Percentiles rank a stretch among this genome's conserved stretches.
phyloP scores from a whole-genome alignment of 2,113 vertebrate genomes.

The Columba livia region DNA sequence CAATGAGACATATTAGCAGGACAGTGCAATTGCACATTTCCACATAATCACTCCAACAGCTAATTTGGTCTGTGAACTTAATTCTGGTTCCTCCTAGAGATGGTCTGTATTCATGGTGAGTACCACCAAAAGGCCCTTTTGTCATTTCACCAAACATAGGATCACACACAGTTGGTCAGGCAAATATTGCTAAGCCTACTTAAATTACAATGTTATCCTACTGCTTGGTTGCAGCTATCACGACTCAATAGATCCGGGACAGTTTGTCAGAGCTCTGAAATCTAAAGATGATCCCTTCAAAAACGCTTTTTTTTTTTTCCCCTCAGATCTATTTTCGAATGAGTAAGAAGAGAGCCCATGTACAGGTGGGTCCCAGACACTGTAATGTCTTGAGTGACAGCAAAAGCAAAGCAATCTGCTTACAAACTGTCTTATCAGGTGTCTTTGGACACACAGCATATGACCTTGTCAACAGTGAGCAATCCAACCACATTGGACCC shows the following conservation, averaged over 20 bases:
- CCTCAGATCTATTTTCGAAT: background rate
- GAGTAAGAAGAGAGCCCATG: background rate
- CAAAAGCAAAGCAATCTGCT: background rate
- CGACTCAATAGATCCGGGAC: background rate
- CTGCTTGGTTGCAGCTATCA: background rate
- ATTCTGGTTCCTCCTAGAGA: background rate
- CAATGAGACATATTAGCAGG: rapidly evolving
- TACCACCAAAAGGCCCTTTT: background rate
- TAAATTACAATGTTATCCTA: background rate
- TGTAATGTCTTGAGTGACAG: background rate
- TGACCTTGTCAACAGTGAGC: background rate
- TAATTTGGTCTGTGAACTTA: background rate
- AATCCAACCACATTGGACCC: background rate
- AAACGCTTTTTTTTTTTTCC: rapidly evolving
- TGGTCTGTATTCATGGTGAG: background rate
- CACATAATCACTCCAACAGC: background rate
- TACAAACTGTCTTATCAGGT: background rate
- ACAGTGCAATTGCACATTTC: background rate
- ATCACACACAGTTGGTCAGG: background rate
- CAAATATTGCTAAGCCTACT: background rate
- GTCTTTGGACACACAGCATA: background rate
- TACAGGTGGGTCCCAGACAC: background rate
- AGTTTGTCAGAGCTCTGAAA: background rate
- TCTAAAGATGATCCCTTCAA: background rate
- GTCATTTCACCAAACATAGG: background rate